Evolutionary conservation across 1,140 invertebrate species (phyloP).

Genomic region (Sarcophaga bullata): DNA sequence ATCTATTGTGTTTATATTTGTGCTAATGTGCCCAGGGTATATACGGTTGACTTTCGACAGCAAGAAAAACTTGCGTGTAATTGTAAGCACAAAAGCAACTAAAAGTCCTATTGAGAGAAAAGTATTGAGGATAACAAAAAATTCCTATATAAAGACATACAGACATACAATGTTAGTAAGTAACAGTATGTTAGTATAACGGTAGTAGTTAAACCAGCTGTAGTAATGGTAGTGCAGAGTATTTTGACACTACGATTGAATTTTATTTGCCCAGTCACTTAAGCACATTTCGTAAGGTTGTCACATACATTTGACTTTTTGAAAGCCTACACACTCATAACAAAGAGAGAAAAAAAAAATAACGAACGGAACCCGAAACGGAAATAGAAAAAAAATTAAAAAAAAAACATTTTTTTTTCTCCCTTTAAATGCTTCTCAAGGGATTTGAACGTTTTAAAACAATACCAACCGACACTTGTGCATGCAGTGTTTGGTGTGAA

Average conservation of each 20-base stretch:
- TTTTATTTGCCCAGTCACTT: constrained; percentile 19
- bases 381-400: background rate
- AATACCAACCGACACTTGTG: background rate
- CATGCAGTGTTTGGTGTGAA: background rate
- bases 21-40: no score
- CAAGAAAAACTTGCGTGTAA: no score
- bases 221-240: background rate
- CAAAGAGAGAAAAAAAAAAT: no score
- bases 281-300: constrained; percentile 19
- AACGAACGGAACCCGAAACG: no score
- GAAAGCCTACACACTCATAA: background rate
- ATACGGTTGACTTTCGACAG: no score
- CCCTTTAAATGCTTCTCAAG: background rate
- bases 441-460: constrained; percentile 11
- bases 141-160: background rate
- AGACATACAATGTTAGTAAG: background rate
- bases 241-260: background rate
- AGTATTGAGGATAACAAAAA: background rate
- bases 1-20: no score
- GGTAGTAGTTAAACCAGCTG: no score
- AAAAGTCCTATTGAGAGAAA: background rate
- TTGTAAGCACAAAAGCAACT: no score
- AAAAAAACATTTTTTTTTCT: background rate
- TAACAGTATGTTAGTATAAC: no score
- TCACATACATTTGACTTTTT: constrained; percentile 22